Conservation (phyloP, 2,888 invertebrate species). For the Pyrrhia umbra region DNA sequence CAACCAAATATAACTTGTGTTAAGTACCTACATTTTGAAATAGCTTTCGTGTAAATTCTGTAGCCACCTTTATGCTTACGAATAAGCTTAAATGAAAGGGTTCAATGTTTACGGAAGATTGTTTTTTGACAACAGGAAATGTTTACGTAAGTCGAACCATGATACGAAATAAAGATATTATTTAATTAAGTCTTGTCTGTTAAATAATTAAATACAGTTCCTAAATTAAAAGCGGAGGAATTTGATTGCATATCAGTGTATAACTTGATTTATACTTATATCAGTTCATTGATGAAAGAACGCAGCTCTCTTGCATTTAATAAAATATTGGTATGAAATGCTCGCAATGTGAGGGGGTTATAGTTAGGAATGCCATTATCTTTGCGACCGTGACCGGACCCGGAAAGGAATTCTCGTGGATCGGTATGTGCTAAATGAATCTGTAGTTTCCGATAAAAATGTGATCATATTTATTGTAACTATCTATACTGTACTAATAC, state of each 20-base stretch:
- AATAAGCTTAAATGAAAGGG: background rate
- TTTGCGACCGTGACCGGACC: conserved; percentile 30
- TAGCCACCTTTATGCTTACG: conserved; percentile 4
- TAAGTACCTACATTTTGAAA: conserved; percentile 14
- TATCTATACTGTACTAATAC: too few species aligned
- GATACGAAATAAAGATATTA: background rate
- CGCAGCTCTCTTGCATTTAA: conserved; percentile 1
- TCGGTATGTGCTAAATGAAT: conserved; percentile 50
- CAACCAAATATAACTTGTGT: conserved; percentile 35
- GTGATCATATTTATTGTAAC: conserved; percentile 12
- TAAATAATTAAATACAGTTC: background rate
- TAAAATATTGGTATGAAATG: conserved; percentile 44
- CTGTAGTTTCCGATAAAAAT: conserved; percentile 39
- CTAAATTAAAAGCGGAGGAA: background rate
- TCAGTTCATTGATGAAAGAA: conserved; percentile 2
- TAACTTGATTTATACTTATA: background rate
- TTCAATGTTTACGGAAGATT: background rate
- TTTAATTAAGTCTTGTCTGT: background rate
- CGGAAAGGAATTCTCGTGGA: conserved; percentile 38
- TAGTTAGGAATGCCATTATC: conserved; percentile 56
- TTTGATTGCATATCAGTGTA: background rate
- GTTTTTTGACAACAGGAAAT: background rate
- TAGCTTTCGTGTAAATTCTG: conserved; percentile 1
- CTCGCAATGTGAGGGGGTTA: conserved; percentile 41
- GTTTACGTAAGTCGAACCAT: background rate